Evolutionary conservation across 2,113 vertebrate species (phyloP).

Genomic region (Thamnophis sirtalis): DNA sequence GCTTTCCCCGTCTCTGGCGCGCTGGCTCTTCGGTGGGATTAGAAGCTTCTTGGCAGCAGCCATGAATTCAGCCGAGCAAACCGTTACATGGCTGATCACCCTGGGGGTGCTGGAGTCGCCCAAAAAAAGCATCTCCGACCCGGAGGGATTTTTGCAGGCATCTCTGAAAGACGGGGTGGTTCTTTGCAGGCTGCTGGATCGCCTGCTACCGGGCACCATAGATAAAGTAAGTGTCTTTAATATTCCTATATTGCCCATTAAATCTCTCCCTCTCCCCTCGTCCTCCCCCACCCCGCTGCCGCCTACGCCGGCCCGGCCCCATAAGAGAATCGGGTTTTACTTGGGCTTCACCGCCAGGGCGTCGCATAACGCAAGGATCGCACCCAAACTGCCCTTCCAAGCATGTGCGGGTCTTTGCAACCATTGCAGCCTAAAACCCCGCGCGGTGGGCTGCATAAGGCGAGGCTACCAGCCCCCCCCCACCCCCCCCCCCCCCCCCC

Average conservation of each 20-base stretch:
- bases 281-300: too few species aligned
- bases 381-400: too few species aligned
- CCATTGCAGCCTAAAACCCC: not conserved
- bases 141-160: conserved; percentile 87
- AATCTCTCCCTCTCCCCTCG: not conserved
- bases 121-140: conserved; percentile 92
- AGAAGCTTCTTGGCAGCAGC: conserved; percentile 57
- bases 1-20: not conserved
- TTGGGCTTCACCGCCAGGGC: not conserved
- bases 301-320: not conserved
- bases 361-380: not conserved
- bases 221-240: conserved; percentile 78
- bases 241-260: not conserved
- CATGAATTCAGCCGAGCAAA: conserved; percentile 96
- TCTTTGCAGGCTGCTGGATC: conserved; percentile 88
- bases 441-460: not conserved
- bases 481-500: too few species aligned
- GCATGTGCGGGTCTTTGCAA: not conserved
- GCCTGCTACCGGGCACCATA: conserved; percentile 88
- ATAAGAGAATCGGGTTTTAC: not conserved
- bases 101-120: conserved; percentile 93
- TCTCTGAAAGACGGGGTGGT: conserved; percentile 92
- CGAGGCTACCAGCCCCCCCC: not conserved
- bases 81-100: conserved; percentile 94
- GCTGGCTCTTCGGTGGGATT: conserved; percentile 10